A percentile compares a stretch with the other conserved stretches of the same genome.
These are phyloP conservation scores for Sylvia atricapilla DNA, from an alignment of 2,113 vertebrate genomes.

Conservation along the genomic window DNA sequence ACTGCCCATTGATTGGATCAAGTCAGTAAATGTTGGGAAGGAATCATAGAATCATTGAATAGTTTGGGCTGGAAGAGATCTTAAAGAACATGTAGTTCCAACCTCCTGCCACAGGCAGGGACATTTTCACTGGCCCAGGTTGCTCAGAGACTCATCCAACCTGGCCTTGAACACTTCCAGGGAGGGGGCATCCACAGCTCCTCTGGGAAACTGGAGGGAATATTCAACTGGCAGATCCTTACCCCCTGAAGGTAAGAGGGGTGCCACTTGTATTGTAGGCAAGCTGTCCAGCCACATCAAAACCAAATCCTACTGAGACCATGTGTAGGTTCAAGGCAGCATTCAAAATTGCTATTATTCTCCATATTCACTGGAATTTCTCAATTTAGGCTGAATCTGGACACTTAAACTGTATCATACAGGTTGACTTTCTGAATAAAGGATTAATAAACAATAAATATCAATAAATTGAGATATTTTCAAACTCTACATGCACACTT, in stretches of 20 bases:
- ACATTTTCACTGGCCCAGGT: neutral
- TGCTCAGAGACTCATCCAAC: neutral
- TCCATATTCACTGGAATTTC: neutral
- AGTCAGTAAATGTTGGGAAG: neutral
- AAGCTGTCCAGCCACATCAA: neutral
- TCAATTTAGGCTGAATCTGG: neutral
- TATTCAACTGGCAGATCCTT: neutral
- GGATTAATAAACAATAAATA: neutral
- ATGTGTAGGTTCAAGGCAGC: neutral
- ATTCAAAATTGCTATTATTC: neutral
- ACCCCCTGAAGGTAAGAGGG: neutral
- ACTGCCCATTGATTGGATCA: neutral
- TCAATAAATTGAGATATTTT: neutral
- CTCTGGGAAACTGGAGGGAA: neutral
- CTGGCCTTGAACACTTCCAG: neutral
- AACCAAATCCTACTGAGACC: neutral
- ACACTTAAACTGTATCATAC: neutral
- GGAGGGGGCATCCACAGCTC: neutral
- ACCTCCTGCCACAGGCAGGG: neutral
- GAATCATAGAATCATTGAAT: neutral
- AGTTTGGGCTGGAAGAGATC: neutral
- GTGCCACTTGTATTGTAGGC: neutral
- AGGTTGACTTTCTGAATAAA: neutral
- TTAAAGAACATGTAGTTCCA: neutral
- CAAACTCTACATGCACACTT: neutral